Conservation (phyloP, 2,888 invertebrate species). For the Eremobia ochroleuca region DNA sequence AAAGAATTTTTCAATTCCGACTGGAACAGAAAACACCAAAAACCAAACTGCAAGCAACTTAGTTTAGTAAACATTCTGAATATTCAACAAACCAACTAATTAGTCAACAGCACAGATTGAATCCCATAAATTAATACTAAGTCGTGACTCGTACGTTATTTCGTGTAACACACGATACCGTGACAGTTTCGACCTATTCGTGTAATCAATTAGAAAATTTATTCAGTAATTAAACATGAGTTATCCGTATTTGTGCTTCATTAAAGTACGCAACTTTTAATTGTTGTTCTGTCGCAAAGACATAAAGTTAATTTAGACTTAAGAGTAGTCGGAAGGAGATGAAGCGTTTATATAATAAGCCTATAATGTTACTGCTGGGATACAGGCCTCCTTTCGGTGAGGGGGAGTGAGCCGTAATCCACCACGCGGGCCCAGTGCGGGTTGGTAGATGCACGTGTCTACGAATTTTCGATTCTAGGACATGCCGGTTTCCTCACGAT, state of each 20-base stretch:
- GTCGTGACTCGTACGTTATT: constrained; percentile 60
- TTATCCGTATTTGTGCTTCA: constrained; percentile 15
- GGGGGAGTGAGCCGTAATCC: not conserved
- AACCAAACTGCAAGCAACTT: not conserved
- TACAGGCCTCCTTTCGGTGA: not conserved
- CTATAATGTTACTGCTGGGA: not conserved
- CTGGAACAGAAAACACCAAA: not conserved
- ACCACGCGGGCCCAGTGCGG: not conserved
- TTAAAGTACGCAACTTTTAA: constrained; percentile 17
- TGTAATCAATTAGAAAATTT: constrained; percentile 44
- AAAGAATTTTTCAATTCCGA: not conserved
- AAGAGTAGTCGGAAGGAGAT: not conserved
- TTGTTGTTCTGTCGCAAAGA: not conserved
- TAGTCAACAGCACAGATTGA: constrained; percentile 40
- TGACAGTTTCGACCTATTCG: constrained; percentile 55
- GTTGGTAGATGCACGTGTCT: not conserved
- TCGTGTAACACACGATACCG: constrained; percentile 51
- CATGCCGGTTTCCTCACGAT: not conserved
- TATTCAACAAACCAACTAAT: constrained; percentile 47
- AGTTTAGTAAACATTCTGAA: constrained; percentile 8
- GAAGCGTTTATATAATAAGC: not conserved
- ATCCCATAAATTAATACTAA: constrained; percentile 49
- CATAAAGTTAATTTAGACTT: not conserved
- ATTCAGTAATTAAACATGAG: constrained; percentile 38
- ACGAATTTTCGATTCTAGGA: not conserved